phyloP scores from a whole-genome alignment of 2,113 vertebrate genomes.

The Taurulus bubalis region DNA sequence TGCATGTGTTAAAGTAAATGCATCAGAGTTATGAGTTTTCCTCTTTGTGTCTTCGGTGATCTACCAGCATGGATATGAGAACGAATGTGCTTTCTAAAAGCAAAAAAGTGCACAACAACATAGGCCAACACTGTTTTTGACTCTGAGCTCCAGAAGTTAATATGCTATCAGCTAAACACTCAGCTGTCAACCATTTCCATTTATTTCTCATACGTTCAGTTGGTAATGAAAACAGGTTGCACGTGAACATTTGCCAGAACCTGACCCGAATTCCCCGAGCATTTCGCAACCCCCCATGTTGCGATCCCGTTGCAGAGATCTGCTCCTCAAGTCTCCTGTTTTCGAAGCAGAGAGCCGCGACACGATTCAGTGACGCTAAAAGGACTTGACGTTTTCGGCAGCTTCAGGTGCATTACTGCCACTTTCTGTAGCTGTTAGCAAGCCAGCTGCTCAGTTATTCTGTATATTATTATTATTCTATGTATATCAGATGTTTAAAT shows the following conservation, averaged over 20 bases:
- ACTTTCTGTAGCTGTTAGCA: background rate
- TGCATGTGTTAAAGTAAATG: background rate
- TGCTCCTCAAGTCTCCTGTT: background rate
- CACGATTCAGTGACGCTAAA: background rate
- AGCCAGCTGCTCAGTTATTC: background rate
- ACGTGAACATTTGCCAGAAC: background rate
- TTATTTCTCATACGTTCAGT: background rate
- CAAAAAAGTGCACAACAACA: background rate
- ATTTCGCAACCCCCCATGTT: background rate
- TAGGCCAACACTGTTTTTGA: background rate
- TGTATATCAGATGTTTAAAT: background rate
- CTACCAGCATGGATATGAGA: background rate
- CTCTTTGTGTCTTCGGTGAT: background rate
- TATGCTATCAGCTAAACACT: background rate
- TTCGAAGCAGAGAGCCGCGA: background rate
- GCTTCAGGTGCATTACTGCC: background rate
- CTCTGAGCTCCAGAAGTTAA: background rate
- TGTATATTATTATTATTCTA: too few relatives aligned
- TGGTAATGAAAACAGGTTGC: background rate
- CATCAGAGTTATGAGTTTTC: background rate
- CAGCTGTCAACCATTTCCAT: background rate
- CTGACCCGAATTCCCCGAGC: background rate
- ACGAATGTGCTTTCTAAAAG: background rate
- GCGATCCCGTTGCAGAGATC: too few relatives aligned
- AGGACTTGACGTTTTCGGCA: background rate